Evolutionary conservation across 2,888 invertebrate species (phyloP).

Genomic region (Entomobrya multifasciata): DNA sequence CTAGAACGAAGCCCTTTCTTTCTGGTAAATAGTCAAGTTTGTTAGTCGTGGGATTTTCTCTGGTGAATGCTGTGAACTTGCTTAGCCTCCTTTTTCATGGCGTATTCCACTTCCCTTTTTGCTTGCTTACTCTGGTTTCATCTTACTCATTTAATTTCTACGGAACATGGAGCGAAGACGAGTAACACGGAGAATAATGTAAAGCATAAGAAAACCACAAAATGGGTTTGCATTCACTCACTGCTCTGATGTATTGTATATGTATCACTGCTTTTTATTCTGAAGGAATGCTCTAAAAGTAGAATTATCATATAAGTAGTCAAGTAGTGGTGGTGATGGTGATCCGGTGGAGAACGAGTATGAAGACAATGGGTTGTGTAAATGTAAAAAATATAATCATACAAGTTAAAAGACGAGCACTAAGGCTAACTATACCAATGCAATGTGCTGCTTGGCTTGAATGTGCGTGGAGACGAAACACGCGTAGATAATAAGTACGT

Average conservation of each 20-base stretch:
- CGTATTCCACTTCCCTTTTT: neutral
- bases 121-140: constrained; percentile 37
- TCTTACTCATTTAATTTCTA: constrained; percentile 69
- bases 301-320: no score
- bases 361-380: neutral
- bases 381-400: no score
- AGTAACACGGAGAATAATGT: constrained; percentile 56
- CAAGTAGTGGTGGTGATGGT: constrained; percentile 30
- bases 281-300: constrained; percentile 36
- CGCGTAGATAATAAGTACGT: constrained; percentile 34
- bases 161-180: no score
- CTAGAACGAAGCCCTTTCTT: neutral
- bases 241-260: neutral
- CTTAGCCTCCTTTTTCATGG: neutral
- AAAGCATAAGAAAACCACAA: constrained; percentile 69
- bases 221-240: constrained; percentile 51
- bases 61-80: neutral
- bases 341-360: neutral
- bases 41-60: constrained; percentile 3
- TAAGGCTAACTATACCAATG: no score
- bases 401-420: no score
- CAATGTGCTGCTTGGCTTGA: no score
- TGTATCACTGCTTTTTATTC: neutral
- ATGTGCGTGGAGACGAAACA: neutral
- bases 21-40: neutral